Conservation (phyloP, 2,888 invertebrate species). For the Julus scandinavius region DNA sequence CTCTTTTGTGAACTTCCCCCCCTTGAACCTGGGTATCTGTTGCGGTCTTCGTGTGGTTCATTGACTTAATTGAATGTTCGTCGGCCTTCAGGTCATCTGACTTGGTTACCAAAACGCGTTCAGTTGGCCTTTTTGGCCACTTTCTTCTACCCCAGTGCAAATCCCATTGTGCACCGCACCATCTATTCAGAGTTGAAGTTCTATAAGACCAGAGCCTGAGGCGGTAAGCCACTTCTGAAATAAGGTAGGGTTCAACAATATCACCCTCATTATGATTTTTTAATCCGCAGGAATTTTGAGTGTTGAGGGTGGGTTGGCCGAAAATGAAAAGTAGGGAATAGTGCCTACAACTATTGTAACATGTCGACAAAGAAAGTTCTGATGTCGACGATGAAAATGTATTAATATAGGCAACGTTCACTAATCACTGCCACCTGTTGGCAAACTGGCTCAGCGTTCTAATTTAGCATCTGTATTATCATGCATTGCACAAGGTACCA, state of each 20-base stretch:
- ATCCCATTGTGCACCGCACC: constrained; percentile 1
- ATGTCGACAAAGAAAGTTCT: neutral
- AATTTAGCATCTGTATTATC: neutral
- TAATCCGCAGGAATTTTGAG: constrained; percentile 10
- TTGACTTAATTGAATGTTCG: constrained; percentile 3
- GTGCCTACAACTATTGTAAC: neutral
- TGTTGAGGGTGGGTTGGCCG: neutral
- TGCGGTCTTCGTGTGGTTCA: constrained; percentile 10
- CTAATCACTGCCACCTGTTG: constrained; percentile 2
- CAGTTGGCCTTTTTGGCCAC: constrained; percentile 10
- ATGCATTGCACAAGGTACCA: too few relatives aligned
- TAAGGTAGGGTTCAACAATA: constrained; percentile 18
- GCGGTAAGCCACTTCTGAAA: constrained; percentile 2
- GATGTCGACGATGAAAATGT: neutral
- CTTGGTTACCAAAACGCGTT: constrained; percentile 18
- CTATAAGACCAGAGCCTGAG: neutral
- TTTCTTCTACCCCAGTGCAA: constrained; percentile 2
- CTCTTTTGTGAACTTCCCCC: neutral
- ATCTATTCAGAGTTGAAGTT: neutral
- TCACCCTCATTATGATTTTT: constrained; percentile 18
- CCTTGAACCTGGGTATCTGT: constrained; percentile 2
- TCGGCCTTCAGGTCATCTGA: constrained; percentile 10
- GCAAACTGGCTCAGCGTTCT: neutral
- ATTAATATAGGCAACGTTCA: neutral
- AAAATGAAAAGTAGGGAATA: neutral